phyloP scores from a whole-genome alignment of 2,888 invertebrate species.

The Saturnia japonica region DNA sequence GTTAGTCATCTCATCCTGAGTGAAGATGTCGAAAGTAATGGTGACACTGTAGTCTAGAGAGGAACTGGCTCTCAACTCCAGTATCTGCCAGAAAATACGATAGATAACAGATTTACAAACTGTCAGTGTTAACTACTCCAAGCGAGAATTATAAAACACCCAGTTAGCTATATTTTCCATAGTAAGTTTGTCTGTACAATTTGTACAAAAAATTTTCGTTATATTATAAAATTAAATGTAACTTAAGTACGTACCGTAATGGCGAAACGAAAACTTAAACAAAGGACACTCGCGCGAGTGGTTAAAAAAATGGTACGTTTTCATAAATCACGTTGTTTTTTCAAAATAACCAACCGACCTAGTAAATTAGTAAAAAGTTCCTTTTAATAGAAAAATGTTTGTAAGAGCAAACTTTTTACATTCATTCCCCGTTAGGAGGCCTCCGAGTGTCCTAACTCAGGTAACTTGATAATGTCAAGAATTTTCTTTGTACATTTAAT shows the following conservation, averaged over 20 bases:
- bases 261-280: conserved; percentile 1
- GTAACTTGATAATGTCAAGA: conserved; percentile 5
- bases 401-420: conserved; percentile 25
- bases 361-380: conserved; percentile 35
- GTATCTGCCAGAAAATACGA: no score
- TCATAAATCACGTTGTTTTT: conserved; percentile 13
- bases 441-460: background rate
- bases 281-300: background rate
- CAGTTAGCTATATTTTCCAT: background rate
- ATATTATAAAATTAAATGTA: background rate
- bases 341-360: background rate
- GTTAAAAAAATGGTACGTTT: conserved; percentile 14
- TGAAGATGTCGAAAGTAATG: no score
- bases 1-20: no score
- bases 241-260: background rate
- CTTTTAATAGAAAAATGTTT: conserved; percentile 34
- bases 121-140: background rate
- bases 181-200: no score
- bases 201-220: no score
- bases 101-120: background rate
- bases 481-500: background rate
- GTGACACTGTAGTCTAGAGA: no score
- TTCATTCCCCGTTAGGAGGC: background rate
- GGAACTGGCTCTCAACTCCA: no score
- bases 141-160: background rate